Evolutionary conservation across 2,888 invertebrate species (phyloP).

Genomic region (Microdon myrmicae): DNA sequence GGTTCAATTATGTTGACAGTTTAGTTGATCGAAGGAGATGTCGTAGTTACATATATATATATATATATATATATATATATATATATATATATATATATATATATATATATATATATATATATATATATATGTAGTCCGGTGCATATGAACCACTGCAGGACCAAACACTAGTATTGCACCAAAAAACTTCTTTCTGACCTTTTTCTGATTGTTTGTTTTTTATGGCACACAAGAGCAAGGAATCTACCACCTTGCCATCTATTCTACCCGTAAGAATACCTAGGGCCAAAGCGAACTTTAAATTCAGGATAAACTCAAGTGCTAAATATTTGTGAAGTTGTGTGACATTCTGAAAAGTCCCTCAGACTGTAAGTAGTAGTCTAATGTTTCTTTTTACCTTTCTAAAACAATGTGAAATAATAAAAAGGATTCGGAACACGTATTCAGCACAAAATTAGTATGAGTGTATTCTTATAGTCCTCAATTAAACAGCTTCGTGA

Average conservation of each 20-base stretch:
- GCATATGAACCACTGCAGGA: too few relatives aligned
- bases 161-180: too few relatives aligned
- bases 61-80: too few relatives aligned
- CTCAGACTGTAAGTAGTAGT: conserved; percentile 46
- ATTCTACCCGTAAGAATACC: conserved; percentile 26
- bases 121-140: too few relatives aligned
- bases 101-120: too few relatives aligned
- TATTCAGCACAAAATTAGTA: conserved; percentile 35
- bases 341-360: conserved; percentile 36
- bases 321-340: conserved; percentile 23
- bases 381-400: conserved; percentile 43
- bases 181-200: too few relatives aligned
- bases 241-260: conserved; percentile 17
- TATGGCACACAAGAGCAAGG: too few relatives aligned
- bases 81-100: too few relatives aligned
- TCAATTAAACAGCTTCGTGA: conserved; percentile 38
- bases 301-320: conserved; percentile 16
- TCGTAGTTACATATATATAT: too few relatives aligned
- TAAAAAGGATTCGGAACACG: conserved; percentile 31
- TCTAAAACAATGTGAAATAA: conserved; percentile 8
- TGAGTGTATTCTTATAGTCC: conserved; percentile 39
- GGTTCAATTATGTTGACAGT: conserved; percentile 49
- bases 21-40: conserved; percentile 42
- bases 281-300: conserved; percentile 25
- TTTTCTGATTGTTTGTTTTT: too few relatives aligned